phyloP scores from a whole-genome alignment of 2,113 vertebrate genomes.

The Hemiprocne comata region DNA sequence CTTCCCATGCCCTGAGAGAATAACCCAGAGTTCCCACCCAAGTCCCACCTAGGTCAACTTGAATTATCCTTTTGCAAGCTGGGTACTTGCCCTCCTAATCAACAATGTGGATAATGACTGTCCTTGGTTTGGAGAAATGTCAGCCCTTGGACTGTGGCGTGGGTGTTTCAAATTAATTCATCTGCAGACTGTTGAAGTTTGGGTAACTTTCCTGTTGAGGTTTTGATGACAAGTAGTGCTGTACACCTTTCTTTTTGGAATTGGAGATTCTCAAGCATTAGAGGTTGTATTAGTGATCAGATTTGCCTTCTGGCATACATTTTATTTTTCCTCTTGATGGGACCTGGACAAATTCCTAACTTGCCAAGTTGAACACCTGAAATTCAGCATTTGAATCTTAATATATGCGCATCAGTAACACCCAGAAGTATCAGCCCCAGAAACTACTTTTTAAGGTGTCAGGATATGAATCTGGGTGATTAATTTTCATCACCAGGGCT shows the following conservation, averaged over 20 bases:
- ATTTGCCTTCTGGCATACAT: neutral
- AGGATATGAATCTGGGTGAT: neutral
- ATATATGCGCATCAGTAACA: rapidly evolving
- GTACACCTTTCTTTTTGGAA: neutral
- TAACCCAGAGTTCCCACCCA: neutral
- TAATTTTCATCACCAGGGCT: neutral
- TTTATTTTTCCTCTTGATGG: neutral
- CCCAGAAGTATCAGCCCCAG: neutral
- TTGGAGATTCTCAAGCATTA: neutral
- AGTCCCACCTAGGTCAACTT: neutral
- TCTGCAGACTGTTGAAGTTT: neutral
- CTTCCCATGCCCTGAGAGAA: neutral
- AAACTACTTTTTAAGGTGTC: neutral
- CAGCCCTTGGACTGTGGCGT: neutral
- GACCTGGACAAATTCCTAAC: neutral
- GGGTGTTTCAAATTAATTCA: neutral
- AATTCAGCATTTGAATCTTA: neutral
- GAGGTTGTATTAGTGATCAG: neutral
- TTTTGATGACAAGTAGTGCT: neutral
- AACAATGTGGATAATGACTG: neutral
- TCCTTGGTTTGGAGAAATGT: neutral
- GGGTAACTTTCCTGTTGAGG: neutral
- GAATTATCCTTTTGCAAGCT: neutral
- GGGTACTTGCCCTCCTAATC: neutral
- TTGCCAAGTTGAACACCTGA: neutral